A percentile compares a stretch with the other conserved stretches of the same genome.
Evolutionary conservation across 1,140 invertebrate species (phyloP).

Genomic region (Dreissena polymorpha): DNA sequence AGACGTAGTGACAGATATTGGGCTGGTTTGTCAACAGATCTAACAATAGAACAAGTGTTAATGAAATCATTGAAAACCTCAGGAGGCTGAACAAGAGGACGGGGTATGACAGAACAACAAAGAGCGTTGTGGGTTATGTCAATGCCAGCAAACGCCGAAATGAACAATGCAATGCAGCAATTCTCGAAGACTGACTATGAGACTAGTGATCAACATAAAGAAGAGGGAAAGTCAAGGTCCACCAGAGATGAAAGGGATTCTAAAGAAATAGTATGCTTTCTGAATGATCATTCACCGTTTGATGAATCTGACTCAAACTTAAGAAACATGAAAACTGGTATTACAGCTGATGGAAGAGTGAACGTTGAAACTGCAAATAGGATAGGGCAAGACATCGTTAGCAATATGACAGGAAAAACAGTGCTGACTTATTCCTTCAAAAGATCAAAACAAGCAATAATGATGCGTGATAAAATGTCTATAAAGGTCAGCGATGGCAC

Average conservation of each 20-base stretch:
- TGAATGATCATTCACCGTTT: conserved; percentile 7
- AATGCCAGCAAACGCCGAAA: conserved; percentile 17
- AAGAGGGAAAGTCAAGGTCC: conserved; percentile 4
- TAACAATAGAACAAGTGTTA: conserved; percentile 42
- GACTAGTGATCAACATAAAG: conserved; percentile 50
- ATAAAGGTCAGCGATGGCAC: conserved; percentile 40
- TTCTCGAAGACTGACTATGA: conserved; percentile 16
- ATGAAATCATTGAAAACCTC: conserved; percentile 51
- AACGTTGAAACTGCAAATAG: conserved; percentile 50
- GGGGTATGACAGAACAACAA: conserved; percentile 31
- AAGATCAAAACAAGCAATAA: conserved; percentile 49
- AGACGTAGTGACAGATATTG: conserved; percentile 75
- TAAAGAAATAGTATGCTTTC: not conserved
- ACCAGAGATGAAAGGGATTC: conserved; percentile 43
- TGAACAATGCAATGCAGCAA: conserved; percentile 11
- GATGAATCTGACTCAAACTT: conserved; percentile 13
- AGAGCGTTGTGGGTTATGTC: conserved; percentile 32
- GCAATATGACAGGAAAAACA: conserved; percentile 41
- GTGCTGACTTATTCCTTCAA: conserved; percentile 42
- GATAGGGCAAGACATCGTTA: conserved; percentile 44
- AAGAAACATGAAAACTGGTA: conserved; percentile 52
- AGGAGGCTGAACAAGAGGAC: conserved; percentile 28
- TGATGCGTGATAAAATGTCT: conserved; percentile 32
- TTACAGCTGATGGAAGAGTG: conserved; percentile 28
- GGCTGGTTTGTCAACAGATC: conserved; percentile 74